Evolutionary conservation across 2,797 vertebrate genomes (phyloP), one percentile per base, ranked within the genome.

Genomic region (Diglossa cyanea): DNA sequence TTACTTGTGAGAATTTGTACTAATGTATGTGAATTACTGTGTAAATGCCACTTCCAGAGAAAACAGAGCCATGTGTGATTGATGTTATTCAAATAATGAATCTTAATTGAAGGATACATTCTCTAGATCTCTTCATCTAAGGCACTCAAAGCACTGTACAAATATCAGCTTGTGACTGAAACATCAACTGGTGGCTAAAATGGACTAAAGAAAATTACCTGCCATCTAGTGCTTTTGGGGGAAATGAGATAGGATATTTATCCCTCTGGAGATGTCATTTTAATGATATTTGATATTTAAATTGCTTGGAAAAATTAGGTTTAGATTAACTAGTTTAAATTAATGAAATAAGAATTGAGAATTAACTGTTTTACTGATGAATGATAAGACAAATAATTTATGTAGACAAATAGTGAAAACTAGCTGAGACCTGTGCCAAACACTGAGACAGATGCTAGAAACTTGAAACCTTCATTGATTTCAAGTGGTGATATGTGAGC

Each of bases 31-130:
- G 84, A 91, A 86, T 92, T 88, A 48, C 79, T 83, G 33, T 70
- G 57, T 65, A 91, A 94, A 82, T 79, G 75, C 57, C 60, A 77
- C 57, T 67, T 90, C 11, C 66, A 83, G 44, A 61, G 68, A 94
- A 91, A 85, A 63, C 54, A 93, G 53, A 94, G 68, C 39, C 50
- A 17, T 33, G 25, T 77, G 35, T 88, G 82, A 88, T 78, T 88
- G 73, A 86, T 66, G 57, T 72, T 39, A 88, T 66, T 74, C 78
- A 87, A 87, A 65, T 60, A 95, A 88, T 58, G 47, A 90, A 55
- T 93, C 66, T 31, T 70, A 95, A 94, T 62, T 91, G 89, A 88
- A 70, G 73, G 68, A 78, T 92, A 53, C 8, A 15, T 83, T 90
- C 37, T 84, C 58, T 75, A 72, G 39, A 47, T 75, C 54, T 80